Conservation (phyloP, 2,888 invertebrate species). For the Hyalella azteca region DNA sequence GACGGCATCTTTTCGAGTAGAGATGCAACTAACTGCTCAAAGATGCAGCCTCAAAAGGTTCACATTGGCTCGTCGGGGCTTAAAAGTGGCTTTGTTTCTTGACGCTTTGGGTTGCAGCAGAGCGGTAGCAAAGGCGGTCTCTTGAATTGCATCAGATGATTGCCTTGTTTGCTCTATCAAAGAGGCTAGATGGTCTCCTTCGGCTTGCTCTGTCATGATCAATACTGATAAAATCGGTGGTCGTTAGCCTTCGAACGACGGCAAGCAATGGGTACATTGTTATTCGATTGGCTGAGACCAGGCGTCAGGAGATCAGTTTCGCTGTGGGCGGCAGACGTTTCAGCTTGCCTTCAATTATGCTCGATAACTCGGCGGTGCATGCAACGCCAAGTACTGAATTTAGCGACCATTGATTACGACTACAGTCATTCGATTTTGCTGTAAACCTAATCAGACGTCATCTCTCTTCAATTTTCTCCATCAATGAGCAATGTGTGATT, state of each 20-base stretch:
- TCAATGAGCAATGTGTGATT: too few species aligned
- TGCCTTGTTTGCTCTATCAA: constrained; percentile 36
- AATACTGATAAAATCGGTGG: constrained; percentile 36
- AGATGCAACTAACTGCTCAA: constrained; percentile 23
- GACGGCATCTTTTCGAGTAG: neutral
- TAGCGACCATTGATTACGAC: too few species aligned
- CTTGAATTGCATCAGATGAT: constrained; percentile 35
- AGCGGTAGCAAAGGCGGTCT: constrained; percentile 29
- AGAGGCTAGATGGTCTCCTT: constrained; percentile 33
- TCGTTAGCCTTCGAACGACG: constrained; percentile 28
- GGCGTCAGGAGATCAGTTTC: constrained; percentile 27
- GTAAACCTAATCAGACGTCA: too few species aligned
- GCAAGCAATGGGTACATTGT: constrained; percentile 28
- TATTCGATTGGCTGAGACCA: constrained; percentile 28
- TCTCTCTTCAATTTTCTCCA: too few species aligned
- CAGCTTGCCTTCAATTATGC: constrained; percentile 18
- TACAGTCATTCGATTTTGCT: too few species aligned
- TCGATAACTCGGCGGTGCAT: neutral
- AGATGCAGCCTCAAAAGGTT: constrained; percentile 1
- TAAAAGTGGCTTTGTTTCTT: constrained; percentile 18
- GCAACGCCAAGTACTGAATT: too few species aligned
- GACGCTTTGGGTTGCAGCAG: constrained; percentile 20
- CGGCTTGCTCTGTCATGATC: constrained; percentile 37
- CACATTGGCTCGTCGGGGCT: constrained; percentile 20
- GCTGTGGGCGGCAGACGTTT: neutral